phyloP scores from a whole-genome alignment of 2,797 vertebrate genomes.

The Zenarchopterus dispar region DNA sequence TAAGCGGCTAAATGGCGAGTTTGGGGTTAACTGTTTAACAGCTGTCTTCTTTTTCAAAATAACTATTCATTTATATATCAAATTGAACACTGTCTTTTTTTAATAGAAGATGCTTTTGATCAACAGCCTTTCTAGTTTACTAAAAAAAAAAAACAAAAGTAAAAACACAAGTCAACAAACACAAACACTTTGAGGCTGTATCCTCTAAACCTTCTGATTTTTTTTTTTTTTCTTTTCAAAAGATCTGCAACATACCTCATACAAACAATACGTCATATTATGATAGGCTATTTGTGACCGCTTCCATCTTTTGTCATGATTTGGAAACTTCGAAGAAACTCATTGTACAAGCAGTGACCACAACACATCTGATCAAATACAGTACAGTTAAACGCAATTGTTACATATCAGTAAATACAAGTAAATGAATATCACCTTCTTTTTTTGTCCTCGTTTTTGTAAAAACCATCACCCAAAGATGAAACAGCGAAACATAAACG shows the following conservation, averaged over 20 bases:
- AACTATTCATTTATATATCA: too few species aligned
- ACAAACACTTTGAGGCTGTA: neutral
- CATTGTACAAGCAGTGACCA: constrained; percentile 70
- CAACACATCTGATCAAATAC: constrained; percentile 68
- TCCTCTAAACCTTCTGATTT: neutral
- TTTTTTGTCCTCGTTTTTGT: constrained; percentile 12
- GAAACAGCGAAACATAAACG: constrained; percentile 58
- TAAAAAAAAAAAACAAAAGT: too few species aligned
- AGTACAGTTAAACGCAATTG: constrained; percentile 63
- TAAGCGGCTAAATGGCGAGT: too few species aligned
- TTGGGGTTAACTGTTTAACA: too few species aligned
- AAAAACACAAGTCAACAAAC: neutral
- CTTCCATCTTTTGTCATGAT: constrained; percentile 74
- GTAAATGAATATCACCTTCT: constrained; percentile 62
- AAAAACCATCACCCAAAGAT: constrained; percentile 59
- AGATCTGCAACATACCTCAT: constrained; percentile 13
- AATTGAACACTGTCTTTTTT: too few species aligned
- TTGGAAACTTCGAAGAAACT: constrained; percentile 68
- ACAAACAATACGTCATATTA: constrained; percentile 21
- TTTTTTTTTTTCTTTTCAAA: constrained; percentile 2
- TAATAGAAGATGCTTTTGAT: too few species aligned
- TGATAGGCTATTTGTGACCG: constrained; percentile 25
- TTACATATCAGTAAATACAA: constrained; percentile 71
- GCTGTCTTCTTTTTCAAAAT: too few species aligned
- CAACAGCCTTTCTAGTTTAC: too few species aligned